Percentiles rank a stretch among this genome's conserved stretches.
Evolutionary conservation across 2,888 invertebrate species (phyloP).

Genomic region (Cephus runcator): DNA sequence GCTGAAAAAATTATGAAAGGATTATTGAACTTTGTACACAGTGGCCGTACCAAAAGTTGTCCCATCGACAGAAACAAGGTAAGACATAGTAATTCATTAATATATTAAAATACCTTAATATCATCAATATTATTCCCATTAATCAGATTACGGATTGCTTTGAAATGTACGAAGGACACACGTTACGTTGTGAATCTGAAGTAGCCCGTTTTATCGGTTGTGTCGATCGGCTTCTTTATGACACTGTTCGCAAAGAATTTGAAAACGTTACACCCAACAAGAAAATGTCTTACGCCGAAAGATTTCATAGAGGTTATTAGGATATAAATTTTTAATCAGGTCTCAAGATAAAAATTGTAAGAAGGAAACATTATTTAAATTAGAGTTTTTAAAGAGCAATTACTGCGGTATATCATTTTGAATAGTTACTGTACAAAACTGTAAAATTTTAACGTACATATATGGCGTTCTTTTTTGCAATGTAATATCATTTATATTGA

Average conservation of each 20-base stretch:
- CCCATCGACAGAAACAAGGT: conserved; percentile 27
- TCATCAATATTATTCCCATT: background rate
- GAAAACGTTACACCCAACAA: conserved; percentile 18
- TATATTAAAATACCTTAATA: background rate
- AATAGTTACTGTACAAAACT: too few species aligned
- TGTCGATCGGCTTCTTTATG: conserved; percentile 40
- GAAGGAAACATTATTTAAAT: background rate
- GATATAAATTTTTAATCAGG: background rate
- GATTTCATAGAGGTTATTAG: conserved; percentile 31
- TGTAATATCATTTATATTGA: too few species aligned
- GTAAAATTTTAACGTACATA: too few species aligned
- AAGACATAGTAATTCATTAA: conserved; percentile 7
- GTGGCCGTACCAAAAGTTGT: conserved; percentile 25
- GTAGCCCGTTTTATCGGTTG: conserved; percentile 38
- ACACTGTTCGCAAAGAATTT: conserved; percentile 22
- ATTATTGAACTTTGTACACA: conserved; percentile 28
- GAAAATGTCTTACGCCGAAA: conserved; percentile 36
- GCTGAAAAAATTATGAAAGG: conserved; percentile 33
- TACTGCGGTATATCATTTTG: too few species aligned
- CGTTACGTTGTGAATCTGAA: conserved; percentile 32
- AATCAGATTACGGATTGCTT: conserved; percentile 41
- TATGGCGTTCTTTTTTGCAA: too few species aligned
- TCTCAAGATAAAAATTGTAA: background rate
- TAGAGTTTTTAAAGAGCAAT: too few species aligned
- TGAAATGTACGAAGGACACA: conserved; percentile 24